Conservation (phyloP, 2,797 vertebrate species). For the Xenops minutus region DNA sequence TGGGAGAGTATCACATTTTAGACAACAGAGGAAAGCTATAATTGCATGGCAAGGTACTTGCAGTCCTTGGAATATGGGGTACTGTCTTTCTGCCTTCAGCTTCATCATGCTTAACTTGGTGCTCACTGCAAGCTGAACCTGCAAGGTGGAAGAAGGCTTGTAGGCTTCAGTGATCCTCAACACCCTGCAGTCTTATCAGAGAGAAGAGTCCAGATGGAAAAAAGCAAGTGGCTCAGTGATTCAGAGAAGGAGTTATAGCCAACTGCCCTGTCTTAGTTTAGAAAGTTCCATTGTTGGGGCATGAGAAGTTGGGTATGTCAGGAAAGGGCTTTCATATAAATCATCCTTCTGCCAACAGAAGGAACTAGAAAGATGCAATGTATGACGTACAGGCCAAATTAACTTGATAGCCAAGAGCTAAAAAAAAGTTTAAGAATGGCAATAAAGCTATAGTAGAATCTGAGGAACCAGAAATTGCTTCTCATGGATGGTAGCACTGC, state of each 20-base stretch:
- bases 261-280: background rate
- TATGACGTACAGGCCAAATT: background rate
- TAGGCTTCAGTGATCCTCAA: background rate
- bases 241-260: background rate
- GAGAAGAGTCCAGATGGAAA: background rate
- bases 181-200: background rate
- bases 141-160: background rate
- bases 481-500: background rate
- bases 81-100: background rate
- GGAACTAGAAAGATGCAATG: background rate
- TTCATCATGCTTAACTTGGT: background rate
- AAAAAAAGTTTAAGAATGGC: background rate
- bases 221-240: background rate
- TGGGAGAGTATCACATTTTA: background rate
- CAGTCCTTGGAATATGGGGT: background rate
- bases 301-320: slow-evolving; percentile 10
- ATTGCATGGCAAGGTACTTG: background rate
- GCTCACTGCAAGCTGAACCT: background rate
- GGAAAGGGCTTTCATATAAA: slow-evolving; percentile 37
- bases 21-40: background rate
- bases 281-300: slow-evolving; percentile 1
- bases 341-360: slow-evolving; percentile 2
- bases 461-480: background rate
- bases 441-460: background rate
- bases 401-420: background rate